Evolutionary conservation across 1,140 invertebrate species (phyloP).

Genomic region (Drosophila kikkawai): DNA sequence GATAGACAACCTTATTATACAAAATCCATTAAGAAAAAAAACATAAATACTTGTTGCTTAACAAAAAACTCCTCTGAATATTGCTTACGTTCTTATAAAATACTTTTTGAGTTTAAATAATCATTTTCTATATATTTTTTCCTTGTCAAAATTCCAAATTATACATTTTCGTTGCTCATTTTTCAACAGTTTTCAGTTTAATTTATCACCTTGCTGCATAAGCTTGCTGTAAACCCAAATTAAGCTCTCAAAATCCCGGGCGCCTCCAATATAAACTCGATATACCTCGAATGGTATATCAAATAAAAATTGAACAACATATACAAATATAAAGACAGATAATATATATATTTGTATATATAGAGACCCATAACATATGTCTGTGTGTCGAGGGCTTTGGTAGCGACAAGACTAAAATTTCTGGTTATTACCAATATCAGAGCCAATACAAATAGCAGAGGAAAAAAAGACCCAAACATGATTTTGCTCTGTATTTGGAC

Average conservation of each 20-base stretch:
- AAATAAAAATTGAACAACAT: conserved; percentile 37
- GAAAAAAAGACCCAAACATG: conserved; percentile 38
- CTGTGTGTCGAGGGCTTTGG: conserved; percentile 56
- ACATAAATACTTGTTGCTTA: background rate
- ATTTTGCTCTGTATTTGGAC: conserved; percentile 56
- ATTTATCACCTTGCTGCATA: conserved; percentile 39
- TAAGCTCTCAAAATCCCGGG: conserved; percentile 54
- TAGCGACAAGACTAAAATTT: conserved; percentile 54
- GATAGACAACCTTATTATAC: too few species aligned
- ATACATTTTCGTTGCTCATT: background rate
- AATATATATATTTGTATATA: conserved; percentile 7
- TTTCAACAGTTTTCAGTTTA: conserved; percentile 14
- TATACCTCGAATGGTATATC: conserved; percentile 48
- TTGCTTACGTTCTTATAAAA: background rate
- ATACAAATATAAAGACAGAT: conserved; percentile 23
- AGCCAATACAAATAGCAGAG: conserved; percentile 70
- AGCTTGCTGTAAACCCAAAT: conserved; percentile 30
- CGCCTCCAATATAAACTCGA: conserved; percentile 55
- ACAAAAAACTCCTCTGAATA: background rate
- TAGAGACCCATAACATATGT: conserved; percentile 10
- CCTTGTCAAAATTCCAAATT: background rate
- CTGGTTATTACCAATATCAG: conserved; percentile 77
- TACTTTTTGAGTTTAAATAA: background rate
- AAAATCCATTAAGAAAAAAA: too few species aligned
- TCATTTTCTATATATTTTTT: background rate